These are phyloP conservation scores for Pecten maximus DNA, from an alignment of 2,888 invertebrate species.

Conservation along the genomic window DNA sequence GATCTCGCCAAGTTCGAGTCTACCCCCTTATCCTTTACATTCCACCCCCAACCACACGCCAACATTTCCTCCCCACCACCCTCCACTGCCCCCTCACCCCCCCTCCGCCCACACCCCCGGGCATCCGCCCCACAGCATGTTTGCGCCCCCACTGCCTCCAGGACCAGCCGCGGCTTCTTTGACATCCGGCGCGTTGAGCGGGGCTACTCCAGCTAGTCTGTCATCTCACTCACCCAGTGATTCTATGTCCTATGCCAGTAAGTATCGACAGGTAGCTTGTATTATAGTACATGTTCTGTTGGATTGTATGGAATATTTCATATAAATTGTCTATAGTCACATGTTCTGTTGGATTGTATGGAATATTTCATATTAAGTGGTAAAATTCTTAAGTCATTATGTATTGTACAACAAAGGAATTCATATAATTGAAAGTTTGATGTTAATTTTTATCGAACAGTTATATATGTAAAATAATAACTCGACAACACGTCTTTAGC, in stretches of 20 bases:
- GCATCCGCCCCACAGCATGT: constrained; percentile 67
- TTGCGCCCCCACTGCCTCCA: constrained; percentile 74
- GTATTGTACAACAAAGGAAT: too few species aligned
- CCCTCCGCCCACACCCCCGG: constrained; percentile 57
- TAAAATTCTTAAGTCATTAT: too few species aligned
- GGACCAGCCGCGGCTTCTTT: constrained; percentile 65
- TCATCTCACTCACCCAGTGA: constrained; percentile 48
- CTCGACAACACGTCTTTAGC: too few species aligned
- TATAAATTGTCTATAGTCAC: too few species aligned
- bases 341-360: too few species aligned
- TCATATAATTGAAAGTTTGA: too few species aligned
- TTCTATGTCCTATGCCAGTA: constrained; percentile 55
- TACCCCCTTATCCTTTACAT: constrained; percentile 58
- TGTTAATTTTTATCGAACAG: too few species aligned
- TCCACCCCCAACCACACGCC: constrained; percentile 61
- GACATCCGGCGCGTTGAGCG: constrained; percentile 52
- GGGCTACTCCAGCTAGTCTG: constrained; percentile 42
- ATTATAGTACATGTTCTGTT: too few species aligned
- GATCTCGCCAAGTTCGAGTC: constrained; percentile 61
- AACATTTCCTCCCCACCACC: constrained; percentile 56
- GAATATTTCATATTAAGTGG: too few species aligned
- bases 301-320: too few species aligned
- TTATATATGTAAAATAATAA: too few species aligned
- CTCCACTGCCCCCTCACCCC: constrained; percentile 56
- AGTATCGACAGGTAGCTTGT: too few species aligned